Conservation (phyloP, 2,797 vertebrate genomes). For the Sparus aurata region DNA sequence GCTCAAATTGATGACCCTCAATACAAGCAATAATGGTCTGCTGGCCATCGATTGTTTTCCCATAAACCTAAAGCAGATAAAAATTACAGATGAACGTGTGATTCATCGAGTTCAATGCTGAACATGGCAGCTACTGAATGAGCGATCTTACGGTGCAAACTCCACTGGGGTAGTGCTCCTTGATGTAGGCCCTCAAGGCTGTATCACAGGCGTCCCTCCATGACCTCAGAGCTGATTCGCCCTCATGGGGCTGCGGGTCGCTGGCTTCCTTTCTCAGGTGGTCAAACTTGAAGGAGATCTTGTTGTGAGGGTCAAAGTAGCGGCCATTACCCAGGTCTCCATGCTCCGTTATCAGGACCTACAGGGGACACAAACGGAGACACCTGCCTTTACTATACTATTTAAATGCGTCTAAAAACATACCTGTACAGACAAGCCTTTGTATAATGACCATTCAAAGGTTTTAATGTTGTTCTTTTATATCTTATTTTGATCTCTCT, state of each 20-base stretch:
- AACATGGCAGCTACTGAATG: background rate
- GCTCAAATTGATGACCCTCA: slow-evolving; percentile 96
- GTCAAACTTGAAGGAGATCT: slow-evolving; percentile 96
- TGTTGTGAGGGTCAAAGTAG: slow-evolving; percentile 95
- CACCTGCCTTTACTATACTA: slow-evolving; percentile 16
- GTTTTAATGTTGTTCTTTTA: no score
- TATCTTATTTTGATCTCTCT: no score
- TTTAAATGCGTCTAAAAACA: no score
- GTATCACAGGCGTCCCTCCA: slow-evolving; percentile 94
- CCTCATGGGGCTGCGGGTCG: slow-evolving; percentile 89
- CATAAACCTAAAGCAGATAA: slow-evolving; percentile 89
- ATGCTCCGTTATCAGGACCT: slow-evolving; percentile 97
- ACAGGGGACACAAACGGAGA: slow-evolving; percentile 18
- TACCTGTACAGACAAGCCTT: no score
- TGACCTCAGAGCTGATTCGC: slow-evolving; percentile 84
- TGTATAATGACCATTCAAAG: no score
- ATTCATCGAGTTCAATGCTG: background rate
- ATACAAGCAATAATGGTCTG: slow-evolving; percentile 97
- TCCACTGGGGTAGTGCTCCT: slow-evolving; percentile 95
- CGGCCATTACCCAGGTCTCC: slow-evolving; percentile 94
- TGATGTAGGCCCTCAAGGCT: slow-evolving; percentile 91
- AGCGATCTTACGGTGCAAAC: slow-evolving; percentile 89
- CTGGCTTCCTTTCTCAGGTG: slow-evolving; percentile 95
- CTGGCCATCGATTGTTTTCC: slow-evolving; percentile 95
- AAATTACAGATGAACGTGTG: slow-evolving; percentile 1